Conservation (phyloP, 2,888 invertebrate species). For the Spialia ferax region DNA sequence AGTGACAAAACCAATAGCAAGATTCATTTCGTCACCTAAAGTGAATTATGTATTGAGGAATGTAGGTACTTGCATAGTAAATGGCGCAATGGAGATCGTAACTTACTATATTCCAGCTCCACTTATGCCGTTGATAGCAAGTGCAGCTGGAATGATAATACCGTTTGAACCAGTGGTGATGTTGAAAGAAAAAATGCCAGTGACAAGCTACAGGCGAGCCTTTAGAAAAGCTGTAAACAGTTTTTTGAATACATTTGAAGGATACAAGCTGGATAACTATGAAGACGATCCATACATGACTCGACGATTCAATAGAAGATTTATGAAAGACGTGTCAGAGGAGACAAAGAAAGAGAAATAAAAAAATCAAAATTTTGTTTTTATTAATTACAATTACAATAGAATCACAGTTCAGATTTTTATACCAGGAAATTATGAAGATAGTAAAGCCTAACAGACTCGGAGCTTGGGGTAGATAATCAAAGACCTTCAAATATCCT, state of each 20-base stretch:
- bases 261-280: constrained; percentile 63
- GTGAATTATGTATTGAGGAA: constrained; percentile 65
- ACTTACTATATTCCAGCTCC: constrained; percentile 73
- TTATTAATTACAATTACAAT: not conserved
- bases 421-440: too few species aligned
- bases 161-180: constrained; percentile 78
- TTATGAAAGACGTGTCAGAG: constrained; percentile 54
- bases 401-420: too few species aligned
- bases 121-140: constrained; percentile 72
- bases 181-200: constrained; percentile 72
- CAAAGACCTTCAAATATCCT: too few species aligned
- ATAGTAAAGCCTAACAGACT: too few species aligned
- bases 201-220: constrained; percentile 74
- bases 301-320: constrained; percentile 70
- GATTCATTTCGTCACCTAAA: constrained; percentile 61
- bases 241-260: constrained; percentile 72
- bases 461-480: too few species aligned
- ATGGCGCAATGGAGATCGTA: constrained; percentile 75
- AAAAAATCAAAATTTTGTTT: not conserved
- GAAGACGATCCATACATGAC: constrained; percentile 76
- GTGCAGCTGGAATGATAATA: constrained; percentile 73
- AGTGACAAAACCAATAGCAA: constrained; percentile 55
- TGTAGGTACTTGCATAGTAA: constrained; percentile 74
- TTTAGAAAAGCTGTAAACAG: constrained; percentile 68
- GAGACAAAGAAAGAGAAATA: constrained; percentile 41